phyloP scores from a whole-genome alignment of 2,113 vertebrate species.

The Ondatra zibethicus region DNA sequence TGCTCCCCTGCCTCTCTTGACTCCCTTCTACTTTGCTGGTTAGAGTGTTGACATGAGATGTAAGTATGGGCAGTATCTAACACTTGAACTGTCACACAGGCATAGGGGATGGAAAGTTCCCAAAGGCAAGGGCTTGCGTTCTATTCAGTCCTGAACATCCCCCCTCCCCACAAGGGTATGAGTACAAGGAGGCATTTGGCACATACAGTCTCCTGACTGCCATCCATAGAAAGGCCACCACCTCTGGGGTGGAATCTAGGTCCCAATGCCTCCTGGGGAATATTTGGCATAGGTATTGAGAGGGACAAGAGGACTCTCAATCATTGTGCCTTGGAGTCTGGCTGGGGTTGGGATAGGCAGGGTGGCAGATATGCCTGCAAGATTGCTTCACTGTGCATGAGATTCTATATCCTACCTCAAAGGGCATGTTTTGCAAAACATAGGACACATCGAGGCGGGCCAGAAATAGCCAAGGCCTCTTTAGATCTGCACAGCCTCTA shows the following conservation, averaged over 20 bases:
- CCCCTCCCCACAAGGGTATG: not conserved
- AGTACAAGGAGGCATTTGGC: not conserved
- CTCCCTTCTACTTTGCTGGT: not conserved
- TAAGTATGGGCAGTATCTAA: not conserved
- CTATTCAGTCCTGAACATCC: not conserved
- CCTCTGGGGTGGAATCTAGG: not conserved
- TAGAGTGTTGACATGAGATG: not conserved
- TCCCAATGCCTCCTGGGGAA: not conserved
- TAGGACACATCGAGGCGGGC: not conserved
- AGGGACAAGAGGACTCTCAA: not conserved
- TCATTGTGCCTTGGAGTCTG: not conserved
- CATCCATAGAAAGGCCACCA: not conserved
- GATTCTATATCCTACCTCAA: not conserved
- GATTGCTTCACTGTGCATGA: not conserved
- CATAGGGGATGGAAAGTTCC: not conserved
- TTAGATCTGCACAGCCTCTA: not conserved
- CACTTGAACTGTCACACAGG: not conserved
- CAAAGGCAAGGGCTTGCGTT: not conserved
- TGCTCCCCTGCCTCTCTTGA: not conserved
- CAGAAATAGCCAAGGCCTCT: not conserved
- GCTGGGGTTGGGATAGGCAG: not conserved
- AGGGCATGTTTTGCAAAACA: not conserved
- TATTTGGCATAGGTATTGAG: constrained; percentile 39
- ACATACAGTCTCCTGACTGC: not conserved
- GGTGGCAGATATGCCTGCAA: not conserved